These are phyloP conservation scores for Ceyx margarethae DNA, from an alignment of 2,113 vertebrate genomes.

Conservation along the genomic window DNA sequence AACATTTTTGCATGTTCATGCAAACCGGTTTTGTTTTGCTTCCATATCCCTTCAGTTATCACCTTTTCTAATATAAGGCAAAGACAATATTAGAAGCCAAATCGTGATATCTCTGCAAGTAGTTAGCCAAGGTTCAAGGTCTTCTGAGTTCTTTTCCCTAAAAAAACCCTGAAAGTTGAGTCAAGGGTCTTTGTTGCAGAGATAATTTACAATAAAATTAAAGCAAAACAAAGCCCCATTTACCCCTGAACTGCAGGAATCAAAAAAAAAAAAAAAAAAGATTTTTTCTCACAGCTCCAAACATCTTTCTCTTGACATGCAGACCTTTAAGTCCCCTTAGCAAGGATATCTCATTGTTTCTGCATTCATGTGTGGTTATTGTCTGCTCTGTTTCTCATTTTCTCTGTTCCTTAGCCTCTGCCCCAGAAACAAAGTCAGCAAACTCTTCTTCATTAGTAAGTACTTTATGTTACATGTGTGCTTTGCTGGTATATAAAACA, in stretches of 20 bases:
- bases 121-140: neutral
- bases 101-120: neutral
- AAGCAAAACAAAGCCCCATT: neutral
- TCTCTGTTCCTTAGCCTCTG: neutral
- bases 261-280: neutral
- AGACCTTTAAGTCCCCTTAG: neutral
- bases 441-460: neutral
- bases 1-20: no score
- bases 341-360: neutral
- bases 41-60: neutral
- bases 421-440: neutral
- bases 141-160: neutral
- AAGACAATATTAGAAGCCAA: neutral
- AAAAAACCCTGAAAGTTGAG: neutral
- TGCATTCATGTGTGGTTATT: neutral
- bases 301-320: neutral
- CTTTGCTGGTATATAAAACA: neutral
- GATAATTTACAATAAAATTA: neutral
- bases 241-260: neutral
- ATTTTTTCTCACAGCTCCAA: neutral
- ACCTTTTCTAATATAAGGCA: neutral
- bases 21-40: neutral
- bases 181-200: neutral
- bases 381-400: neutral
- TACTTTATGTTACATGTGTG: neutral